Conservation (phyloP, 2,888 invertebrate species). For the Hyalella azteca region DNA sequence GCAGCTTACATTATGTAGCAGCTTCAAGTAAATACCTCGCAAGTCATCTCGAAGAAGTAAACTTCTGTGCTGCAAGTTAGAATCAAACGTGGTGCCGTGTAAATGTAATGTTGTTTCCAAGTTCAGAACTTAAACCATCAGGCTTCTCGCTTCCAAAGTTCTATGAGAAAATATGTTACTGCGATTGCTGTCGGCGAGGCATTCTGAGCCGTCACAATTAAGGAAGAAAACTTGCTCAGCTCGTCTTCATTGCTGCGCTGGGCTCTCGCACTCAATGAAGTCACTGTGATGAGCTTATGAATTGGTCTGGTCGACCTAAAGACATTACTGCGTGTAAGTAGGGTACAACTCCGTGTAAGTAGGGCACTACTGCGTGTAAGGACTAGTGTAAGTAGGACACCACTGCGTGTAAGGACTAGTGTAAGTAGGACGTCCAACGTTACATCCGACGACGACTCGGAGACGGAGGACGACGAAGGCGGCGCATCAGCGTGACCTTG, state of each 20-base stretch:
- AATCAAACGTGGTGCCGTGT: constrained; percentile 11
- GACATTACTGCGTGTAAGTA: too few species aligned
- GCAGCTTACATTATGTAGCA: too few species aligned
- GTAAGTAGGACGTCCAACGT: too few species aligned
- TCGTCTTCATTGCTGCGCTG: constrained; percentile 17
- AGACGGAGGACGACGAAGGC: too few species aligned
- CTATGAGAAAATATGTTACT: constrained; percentile 21
- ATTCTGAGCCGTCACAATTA: constrained; percentile 10
- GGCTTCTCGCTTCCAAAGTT: constrained; percentile 24
- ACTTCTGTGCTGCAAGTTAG: neutral
- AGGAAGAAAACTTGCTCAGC: neutral
- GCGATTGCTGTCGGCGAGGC: constrained; percentile 30
- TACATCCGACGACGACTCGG: too few species aligned
- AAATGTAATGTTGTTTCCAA: constrained; percentile 24
- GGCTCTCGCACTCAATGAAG: neutral
- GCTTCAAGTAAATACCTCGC: too few species aligned
- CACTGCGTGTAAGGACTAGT: too few species aligned
- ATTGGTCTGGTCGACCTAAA: neutral
- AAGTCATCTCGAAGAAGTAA: neutral
- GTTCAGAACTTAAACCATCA: constrained; percentile 31
- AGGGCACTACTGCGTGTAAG: too few species aligned
- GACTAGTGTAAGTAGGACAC: too few species aligned
- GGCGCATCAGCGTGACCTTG: too few species aligned
- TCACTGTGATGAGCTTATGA: neutral
- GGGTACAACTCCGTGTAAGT: too few species aligned